Evolutionary conservation across 1,140 invertebrate species (phyloP).

Genomic region (Euglossa dilemma): DNA sequence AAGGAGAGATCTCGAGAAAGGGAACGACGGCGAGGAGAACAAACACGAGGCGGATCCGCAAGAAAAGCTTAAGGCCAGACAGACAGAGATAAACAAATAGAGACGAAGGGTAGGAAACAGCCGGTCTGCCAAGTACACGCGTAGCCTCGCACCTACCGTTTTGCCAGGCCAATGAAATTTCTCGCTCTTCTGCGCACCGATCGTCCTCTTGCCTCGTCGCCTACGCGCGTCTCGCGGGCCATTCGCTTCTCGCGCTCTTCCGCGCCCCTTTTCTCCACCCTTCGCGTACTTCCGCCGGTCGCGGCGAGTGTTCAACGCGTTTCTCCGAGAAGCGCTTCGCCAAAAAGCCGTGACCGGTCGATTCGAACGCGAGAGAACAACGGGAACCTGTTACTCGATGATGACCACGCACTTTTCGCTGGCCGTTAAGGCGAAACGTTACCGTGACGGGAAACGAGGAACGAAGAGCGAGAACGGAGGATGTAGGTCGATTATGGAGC

Average conservation of each 20-base stretch:
- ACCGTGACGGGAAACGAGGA: background rate
- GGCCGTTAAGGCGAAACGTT: background rate
- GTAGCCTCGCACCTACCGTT: slow-evolving; percentile 16
- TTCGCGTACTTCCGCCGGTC: background rate
- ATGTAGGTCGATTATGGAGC: background rate
- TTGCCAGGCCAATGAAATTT: slow-evolving; percentile 43
- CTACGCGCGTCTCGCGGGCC: background rate
- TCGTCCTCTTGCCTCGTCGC: background rate
- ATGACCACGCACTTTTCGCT: background rate
- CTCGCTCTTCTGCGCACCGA: slow-evolving; percentile 10
- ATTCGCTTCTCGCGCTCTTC: background rate
- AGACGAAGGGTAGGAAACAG: slow-evolving; percentile 51
- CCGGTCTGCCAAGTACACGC: slow-evolving; percentile 38
- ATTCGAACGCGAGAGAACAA: slow-evolving; percentile 3
- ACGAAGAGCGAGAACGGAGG: background rate
- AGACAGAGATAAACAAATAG: slow-evolving; percentile 70
- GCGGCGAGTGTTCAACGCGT: background rate
- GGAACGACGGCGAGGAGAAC: slow-evolving; percentile 43
- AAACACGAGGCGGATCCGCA: slow-evolving; percentile 61
- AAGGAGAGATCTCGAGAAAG: background rate
- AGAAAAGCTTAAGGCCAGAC: slow-evolving; percentile 59
- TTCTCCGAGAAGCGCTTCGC: too few relatives aligned
- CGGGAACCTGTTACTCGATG: slow-evolving; percentile 22
- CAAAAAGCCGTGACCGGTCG: slow-evolving; percentile 10
- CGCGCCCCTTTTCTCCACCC: background rate